Evolutionary conservation across 2,888 invertebrate genomes (phyloP).

Genomic region (Eilema griseolum): DNA sequence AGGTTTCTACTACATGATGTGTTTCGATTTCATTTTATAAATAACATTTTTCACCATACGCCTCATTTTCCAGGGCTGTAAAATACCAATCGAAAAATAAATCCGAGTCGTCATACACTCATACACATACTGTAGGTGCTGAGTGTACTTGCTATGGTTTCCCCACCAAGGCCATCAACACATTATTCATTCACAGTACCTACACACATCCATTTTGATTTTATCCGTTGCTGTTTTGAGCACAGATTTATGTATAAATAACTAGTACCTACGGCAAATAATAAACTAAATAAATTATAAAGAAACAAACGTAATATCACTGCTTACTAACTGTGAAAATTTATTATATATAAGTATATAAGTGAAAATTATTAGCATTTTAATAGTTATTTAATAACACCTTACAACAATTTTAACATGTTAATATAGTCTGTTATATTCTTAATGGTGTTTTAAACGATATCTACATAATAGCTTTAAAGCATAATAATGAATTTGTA

Average conservation of each 20-base stretch:
- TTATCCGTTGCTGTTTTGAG: neutral
- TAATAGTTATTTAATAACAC: constrained; percentile 26
- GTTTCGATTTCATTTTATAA: neutral
- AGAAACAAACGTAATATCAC: neutral
- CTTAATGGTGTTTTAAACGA: constrained; percentile 37
- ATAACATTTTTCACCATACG: too few species aligned
- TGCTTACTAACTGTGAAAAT: constrained; percentile 8
- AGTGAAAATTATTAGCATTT: constrained; percentile 42
- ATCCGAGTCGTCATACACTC: neutral
- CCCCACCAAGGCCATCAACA: neutral
- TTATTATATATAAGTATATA: constrained; percentile 12
- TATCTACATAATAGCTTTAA: constrained; percentile 37
- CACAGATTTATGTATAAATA: neutral
- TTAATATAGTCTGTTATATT: constrained; percentile 36
- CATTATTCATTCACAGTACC: neutral
- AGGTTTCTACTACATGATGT: neutral
- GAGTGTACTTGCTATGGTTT: neutral
- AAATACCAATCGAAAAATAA: neutral
- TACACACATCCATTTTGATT: neutral
- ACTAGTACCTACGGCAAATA: neutral
- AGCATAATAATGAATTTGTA: constrained; percentile 27
- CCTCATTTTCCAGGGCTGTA: too few species aligned
- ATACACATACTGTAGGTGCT: too few species aligned
- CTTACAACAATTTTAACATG: constrained; percentile 30
- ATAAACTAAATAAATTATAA: neutral